phyloP scores from a whole-genome alignment of 2,888 invertebrate genomes.

The Campaea margaritaria region DNA sequence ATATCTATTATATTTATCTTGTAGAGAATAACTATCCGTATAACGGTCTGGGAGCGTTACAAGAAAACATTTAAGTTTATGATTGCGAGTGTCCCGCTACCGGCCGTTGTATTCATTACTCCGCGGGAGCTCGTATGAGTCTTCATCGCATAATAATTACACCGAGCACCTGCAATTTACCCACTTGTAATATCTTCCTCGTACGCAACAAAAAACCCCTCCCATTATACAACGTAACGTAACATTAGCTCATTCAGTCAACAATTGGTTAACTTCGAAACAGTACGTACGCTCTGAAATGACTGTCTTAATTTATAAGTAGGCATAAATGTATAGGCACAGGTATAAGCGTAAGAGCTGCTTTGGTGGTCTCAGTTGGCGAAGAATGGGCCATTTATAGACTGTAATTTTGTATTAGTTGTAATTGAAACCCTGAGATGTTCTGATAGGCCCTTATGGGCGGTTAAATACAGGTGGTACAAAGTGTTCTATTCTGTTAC shows the following conservation, averaged over 20 bases:
- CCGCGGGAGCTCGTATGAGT: slow-evolving; percentile 50
- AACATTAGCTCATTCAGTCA: slow-evolving; percentile 24
- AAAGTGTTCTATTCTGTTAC: slow-evolving; percentile 38
- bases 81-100: slow-evolving; percentile 63
- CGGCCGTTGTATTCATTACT: slow-evolving; percentile 60
- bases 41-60: slow-evolving; percentile 53
- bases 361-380: slow-evolving; percentile 64
- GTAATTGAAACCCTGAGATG: slow-evolving; percentile 62
- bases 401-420: slow-evolving; percentile 67
- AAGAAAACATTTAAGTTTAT: slow-evolving; percentile 63
- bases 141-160: slow-evolving; percentile 66
- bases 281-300: slow-evolving; percentile 31
- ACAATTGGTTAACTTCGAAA: slow-evolving; percentile 31
- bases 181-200: slow-evolving; percentile 42
- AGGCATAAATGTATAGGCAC: not conserved
- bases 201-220: slow-evolving; percentile 37
- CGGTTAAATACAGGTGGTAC: slow-evolving; percentile 54
- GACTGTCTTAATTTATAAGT: slow-evolving; percentile 36
- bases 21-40: slow-evolving; percentile 43
- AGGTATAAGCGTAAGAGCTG: slow-evolving; percentile 9
- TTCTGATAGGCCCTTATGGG: slow-evolving; percentile 54
- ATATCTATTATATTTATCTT: slow-evolving; percentile 39
- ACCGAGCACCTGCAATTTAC: slow-evolving; percentile 57
- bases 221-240: slow-evolving; percentile 30
- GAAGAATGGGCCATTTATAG: slow-evolving; percentile 65